Base-by-base conservation (phyloP, 2,888 invertebrate genomes). In the Pandemis cinnamomeana region DNA sequence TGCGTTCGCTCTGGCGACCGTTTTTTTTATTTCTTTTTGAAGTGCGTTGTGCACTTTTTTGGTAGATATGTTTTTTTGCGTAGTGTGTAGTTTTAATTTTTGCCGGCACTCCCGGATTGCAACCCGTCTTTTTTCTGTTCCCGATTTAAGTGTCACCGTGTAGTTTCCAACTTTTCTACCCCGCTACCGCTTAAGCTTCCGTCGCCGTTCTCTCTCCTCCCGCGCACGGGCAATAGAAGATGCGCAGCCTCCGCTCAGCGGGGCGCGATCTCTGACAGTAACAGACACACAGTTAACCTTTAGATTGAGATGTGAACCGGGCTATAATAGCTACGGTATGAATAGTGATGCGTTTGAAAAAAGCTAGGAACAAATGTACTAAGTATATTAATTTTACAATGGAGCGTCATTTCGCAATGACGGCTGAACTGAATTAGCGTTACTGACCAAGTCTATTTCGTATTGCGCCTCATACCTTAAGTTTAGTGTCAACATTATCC, bases 281-380 rank as follows among this genome's bases (percentile, higher is more conserved):
- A 93, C 93, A 89, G 92, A 91, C 93, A 93, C 84, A 89, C 91
- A 82, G 93, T 93, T 93, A 93, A 93, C 93, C 93, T 93, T 92
- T 91, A 81, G 91, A 93, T 93, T 92, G 92, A 93, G 93, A 92
- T 84, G 91, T 93, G 93, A 92, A 93, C 93, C 88, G 87, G 84
- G 82, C 83, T 88, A 90, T 93, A 93, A 93, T 92, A 84, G 90
- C 86, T 81, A 82, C 77, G 83, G 83, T 85, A 83, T 82, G 82
- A 82, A 86, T 86, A 84, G 82, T 83, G 82, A 84, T 81, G 81
- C 75, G 78, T 44, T 13, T 67, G 62, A 74, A 74, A 74, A 74
- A 67, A 53, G 58, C 48, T 67, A 72, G 71, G 42, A 61, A 61
- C 41, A 61, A 60, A 60, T 60, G 15, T 55, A 55, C 13, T 61